phyloP scores from a whole-genome alignment of 1,140 invertebrate genomes.

The Caenorhabditis elegans region DNA sequence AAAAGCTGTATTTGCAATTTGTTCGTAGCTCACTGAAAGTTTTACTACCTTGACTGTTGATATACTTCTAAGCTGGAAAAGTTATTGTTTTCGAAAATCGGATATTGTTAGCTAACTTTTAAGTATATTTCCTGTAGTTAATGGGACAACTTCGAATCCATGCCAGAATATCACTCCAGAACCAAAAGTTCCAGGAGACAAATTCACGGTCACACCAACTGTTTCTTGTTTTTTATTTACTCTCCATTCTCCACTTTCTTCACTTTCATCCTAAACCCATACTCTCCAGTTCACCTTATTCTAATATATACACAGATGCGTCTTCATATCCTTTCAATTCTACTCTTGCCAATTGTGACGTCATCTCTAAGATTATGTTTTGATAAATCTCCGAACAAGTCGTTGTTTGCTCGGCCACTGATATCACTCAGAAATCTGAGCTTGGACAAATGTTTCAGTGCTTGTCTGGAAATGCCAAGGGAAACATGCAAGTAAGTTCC shows the following conservation, averaged over 20 bases:
- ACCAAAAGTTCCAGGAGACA: not conserved
- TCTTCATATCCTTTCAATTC: not conserved
- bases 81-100: no score
- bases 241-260: not conserved
- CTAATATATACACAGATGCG: not conserved
- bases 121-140: no score
- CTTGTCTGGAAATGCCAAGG: constrained; percentile 9
- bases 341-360: not conserved
- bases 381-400: not conserved
- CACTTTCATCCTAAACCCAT: not conserved
- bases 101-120: no score
- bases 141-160: no score
- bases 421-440: not conserved
- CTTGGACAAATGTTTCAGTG: not conserved
- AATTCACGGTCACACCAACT: not conserved
- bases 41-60: no score
- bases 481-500: constrained; percentile 8
- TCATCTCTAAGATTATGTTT: not conserved
- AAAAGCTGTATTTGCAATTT: no score
- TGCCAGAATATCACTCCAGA: no score
- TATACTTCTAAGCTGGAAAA: no score
- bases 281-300: not conserved
- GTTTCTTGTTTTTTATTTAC: constrained; percentile 19
- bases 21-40: no score
- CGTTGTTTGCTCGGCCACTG: not conserved